These are phyloP conservation scores for Loxodonta africana DNA, from an alignment of 2,113 vertebrate species.

Conservation along the genomic window DNA sequence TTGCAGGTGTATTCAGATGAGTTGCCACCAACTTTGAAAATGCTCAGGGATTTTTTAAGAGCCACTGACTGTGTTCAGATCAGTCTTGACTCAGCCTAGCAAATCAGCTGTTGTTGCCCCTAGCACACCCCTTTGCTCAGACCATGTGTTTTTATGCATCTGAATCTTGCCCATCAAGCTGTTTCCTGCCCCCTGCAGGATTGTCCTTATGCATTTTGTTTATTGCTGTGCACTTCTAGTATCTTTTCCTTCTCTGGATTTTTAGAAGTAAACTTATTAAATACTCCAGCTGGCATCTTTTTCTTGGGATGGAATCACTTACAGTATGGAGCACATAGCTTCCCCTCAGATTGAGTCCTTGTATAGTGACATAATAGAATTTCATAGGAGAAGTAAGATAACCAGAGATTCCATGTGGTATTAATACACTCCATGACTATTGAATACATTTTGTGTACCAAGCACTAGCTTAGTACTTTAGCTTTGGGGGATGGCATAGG, in stretches of 20 bases:
- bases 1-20: background rate
- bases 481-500: background rate
- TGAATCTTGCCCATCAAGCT: background rate
- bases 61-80: background rate
- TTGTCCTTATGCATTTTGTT: background rate
- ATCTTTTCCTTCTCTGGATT: background rate
- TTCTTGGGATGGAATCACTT: conserved; percentile 58
- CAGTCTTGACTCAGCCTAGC: background rate
- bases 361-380: conserved; percentile 21
- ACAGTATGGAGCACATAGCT: background rate
- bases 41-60: background rate
- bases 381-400: conserved; percentile 14
- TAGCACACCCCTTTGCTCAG: background rate
- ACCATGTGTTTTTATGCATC: background rate
- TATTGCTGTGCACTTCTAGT: background rate
- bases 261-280: conserved; percentile 40
- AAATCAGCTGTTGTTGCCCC: background rate
- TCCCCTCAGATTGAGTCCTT: conserved; percentile 41
- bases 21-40: background rate
- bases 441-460: background rate
- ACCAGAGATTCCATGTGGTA: background rate
- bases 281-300: background rate
- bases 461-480: background rate
- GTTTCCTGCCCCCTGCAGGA: background rate
- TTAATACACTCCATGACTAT: conserved; percentile 1